phyloP scores from a whole-genome alignment of 2,888 invertebrate genomes.

The Harpalus rubripes region DNA sequence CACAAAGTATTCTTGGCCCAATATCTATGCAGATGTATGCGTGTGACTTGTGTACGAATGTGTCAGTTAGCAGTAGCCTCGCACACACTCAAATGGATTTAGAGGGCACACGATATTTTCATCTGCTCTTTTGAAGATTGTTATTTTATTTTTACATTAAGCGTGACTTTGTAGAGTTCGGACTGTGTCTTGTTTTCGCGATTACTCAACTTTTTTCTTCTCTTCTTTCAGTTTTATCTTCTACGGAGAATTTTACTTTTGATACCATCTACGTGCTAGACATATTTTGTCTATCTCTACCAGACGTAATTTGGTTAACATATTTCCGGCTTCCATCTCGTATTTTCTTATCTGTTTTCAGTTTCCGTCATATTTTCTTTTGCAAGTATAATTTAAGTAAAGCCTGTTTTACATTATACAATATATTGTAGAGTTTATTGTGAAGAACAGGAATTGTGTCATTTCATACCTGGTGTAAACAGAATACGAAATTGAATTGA shows the following conservation, averaged over 20 bases:
- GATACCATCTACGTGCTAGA: slow-evolving; percentile 47
- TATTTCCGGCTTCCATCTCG: not conserved
- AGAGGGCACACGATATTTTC: slow-evolving; percentile 59
- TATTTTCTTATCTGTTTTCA: not conserved
- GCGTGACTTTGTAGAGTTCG: slow-evolving; percentile 51
- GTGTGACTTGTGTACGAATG: slow-evolving; percentile 68
- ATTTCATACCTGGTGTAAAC: no score
- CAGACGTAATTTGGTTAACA: slow-evolving; percentile 23
- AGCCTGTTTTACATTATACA: not conserved
- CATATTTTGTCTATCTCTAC: slow-evolving; percentile 39
- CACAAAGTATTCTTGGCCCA: slow-evolving; percentile 68
- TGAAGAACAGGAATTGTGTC: not conserved
- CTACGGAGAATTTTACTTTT: slow-evolving; percentile 47
- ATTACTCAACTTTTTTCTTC: slow-evolving; percentile 53
- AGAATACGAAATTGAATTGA: no score
- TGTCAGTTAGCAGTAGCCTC: slow-evolving; percentile 48
- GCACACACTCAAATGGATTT: slow-evolving; percentile 52
- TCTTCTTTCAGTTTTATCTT: slow-evolving; percentile 48
- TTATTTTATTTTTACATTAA: slow-evolving; percentile 64
- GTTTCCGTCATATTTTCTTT: not conserved
- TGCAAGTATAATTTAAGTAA: not conserved
- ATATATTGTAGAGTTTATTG: not conserved
- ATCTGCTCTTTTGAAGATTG: slow-evolving; percentile 64
- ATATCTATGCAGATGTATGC: slow-evolving; percentile 69
- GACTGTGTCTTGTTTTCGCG: slow-evolving; percentile 37